These are phyloP conservation scores for Muraenolepis orangiensis DNA, from an alignment of 2,797 vertebrate genomes.

Conservation along the genomic window DNA sequence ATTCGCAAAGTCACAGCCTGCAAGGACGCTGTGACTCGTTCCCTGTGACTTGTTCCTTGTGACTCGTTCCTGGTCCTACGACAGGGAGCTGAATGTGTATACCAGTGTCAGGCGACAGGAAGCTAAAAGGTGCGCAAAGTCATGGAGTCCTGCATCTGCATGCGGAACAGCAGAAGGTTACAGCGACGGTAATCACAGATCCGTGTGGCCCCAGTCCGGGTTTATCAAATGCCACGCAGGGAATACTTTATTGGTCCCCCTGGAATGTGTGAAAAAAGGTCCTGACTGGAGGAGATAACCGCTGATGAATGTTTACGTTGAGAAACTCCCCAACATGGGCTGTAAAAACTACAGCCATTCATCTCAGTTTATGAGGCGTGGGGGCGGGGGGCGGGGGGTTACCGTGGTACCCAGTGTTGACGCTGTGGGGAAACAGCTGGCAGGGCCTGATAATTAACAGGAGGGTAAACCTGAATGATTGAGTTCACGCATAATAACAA, in stretches of 20 bases:
- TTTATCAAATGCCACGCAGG: conserved; percentile 63
- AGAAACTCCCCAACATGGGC: conserved; percentile 56
- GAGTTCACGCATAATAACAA: background rate
- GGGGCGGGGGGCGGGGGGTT: conserved; percentile 59
- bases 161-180: conserved; percentile 57
- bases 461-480: conserved; percentile 31
- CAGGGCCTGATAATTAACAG: conserved; percentile 61
- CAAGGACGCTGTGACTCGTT: conserved; percentile 14
- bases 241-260: conserved; percentile 33
- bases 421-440: conserved; percentile 55
- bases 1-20: background rate
- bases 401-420: conserved; percentile 56
- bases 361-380: conserved; percentile 66
- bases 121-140: conserved; percentile 40
- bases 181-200: conserved; percentile 64
- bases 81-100: conserved; percentile 56
- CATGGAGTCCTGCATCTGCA: conserved; percentile 68
- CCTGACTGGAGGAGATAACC: conserved; percentile 68
- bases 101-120: no score
- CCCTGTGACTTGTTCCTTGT: no score
- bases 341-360: conserved; percentile 59
- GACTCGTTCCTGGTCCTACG: no score
- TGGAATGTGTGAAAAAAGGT: no score
- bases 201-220: conserved; percentile 60
- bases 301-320: conserved; percentile 69